Evolutionary conservation across 2,888 invertebrate species (phyloP), one percentile per base, ranked within the genome.

Genomic region (Orchesella flavescens): DNA sequence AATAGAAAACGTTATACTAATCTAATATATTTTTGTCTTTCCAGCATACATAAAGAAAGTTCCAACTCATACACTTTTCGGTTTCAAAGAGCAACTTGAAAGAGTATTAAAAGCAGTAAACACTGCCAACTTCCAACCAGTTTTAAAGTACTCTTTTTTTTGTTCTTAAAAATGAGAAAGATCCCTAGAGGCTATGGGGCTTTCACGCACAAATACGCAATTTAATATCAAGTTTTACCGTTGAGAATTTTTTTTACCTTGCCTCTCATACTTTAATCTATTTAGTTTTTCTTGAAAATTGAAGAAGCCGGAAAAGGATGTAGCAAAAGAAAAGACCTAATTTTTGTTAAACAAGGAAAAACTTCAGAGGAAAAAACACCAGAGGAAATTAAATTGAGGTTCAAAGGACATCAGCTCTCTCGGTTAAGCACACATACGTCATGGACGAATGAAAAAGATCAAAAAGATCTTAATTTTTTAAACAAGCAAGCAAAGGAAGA

Each of bases 281-380:
- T 53, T 53, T 53, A n/a, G 53, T 17, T 53, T 53, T 2, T 53
- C 53, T 53, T 17, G 53, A 17, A 53, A 53, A 15, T 53, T 53
- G 63, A 74, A 74, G 49, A 43, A 24, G 59, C 13, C 55, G 55
- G 46, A n/a, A 57, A 19, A 34, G 17, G 53, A 53, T n/a, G 53
- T 53, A n/a, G 57, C 3, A 43, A 68, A 72, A 74, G 49, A 49
- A 23, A 17, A 55, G 65, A 53, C 63, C 65, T 75, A 75, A 53
- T 21, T 17, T 17, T 66, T 75, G 65, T 65, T 65, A 75, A 55
- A 19, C n/a, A 43, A 34, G 34, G 23, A 75, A 75, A 17, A n/a
- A n/a, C n/a, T 53, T 15, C 10, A 53, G 3, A 53, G 53, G 53
- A 53, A 53, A 53, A 53, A 13, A 3, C 4, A n/a, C 15, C 53